phyloP scores from a whole-genome alignment of 2,797 vertebrate genomes.

The Xiphorhynchus erythropygius region DNA sequence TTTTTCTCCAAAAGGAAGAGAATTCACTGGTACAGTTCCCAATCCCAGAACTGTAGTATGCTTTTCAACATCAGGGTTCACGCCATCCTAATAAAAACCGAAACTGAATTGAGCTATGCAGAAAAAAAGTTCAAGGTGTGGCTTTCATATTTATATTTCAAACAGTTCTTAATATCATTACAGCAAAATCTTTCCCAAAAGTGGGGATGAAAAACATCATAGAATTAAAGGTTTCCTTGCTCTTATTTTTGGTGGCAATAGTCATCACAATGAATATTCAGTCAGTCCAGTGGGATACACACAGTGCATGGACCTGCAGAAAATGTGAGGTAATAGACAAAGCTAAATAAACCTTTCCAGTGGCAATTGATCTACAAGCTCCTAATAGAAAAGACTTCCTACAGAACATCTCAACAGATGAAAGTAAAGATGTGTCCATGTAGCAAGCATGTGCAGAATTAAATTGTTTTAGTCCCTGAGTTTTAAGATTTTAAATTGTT shows the following conservation, averaged over 20 bases:
- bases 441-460: neutral
- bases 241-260: neutral
- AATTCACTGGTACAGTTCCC: slow-evolving; percentile 64
- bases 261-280: neutral
- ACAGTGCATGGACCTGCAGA: neutral
- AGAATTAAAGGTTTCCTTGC: neutral
- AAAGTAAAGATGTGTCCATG: neutral
- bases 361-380: neutral
- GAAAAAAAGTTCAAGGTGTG: neutral
- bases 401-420: neutral
- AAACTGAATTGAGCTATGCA: neutral
- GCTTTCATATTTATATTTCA: neutral
- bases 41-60: slow-evolving; percentile 48
- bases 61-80: slow-evolving; percentile 67
- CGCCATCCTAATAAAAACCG: slow-evolving; percentile 46
- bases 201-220: neutral
- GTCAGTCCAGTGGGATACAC: neutral
- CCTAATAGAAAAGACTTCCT: neutral
- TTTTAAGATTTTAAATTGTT: neutral
- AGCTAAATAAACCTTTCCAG: neutral
- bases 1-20: slow-evolving; percentile 67
- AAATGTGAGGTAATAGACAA: neutral
- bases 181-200: neutral
- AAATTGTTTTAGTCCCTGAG: neutral
- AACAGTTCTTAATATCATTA: neutral